phyloP scores from a whole-genome alignment of 2,113 vertebrate species.

The Pantherophis guttatus region DNA sequence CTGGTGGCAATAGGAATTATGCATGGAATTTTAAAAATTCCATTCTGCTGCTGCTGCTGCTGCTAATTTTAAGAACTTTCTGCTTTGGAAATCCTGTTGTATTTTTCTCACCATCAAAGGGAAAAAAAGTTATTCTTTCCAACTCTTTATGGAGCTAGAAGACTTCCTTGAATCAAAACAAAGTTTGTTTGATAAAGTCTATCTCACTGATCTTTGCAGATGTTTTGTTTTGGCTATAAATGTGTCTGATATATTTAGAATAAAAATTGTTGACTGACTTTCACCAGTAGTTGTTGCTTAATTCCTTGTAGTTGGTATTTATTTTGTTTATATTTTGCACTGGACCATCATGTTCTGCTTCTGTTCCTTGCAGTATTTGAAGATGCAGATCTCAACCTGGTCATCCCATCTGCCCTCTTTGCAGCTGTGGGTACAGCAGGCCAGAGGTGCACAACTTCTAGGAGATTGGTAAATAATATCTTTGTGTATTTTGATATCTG shows the following conservation, averaged over 20 bases:
- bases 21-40: not conserved
- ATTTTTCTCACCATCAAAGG: not conserved
- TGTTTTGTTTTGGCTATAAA: fast-evolving
- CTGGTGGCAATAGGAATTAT: not conserved
- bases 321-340: not conserved
- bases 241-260: not conserved
- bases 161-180: slow-evolving; percentile 19
- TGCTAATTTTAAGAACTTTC: not conserved
- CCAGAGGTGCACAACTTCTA: slow-evolving; percentile 91
- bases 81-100: not conserved
- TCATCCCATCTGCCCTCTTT: slow-evolving; percentile 88
- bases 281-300: not conserved
- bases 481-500: not conserved
- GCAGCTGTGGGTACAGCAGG: slow-evolving; percentile 94
- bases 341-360: not conserved
- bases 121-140: not conserved
- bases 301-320: not conserved
- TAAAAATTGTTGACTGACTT: not conserved
- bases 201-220: not conserved
- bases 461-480: slow-evolving; percentile 80
- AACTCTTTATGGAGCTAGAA: not conserved
- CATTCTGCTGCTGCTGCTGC: not conserved
- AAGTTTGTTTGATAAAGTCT: not conserved
- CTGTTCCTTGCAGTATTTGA: slow-evolving; percentile 78
- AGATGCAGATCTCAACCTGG: slow-evolving; percentile 90